Base-by-base conservation (phyloP, 1,140 invertebrate genomes). In the Varroa destructor region DNA sequence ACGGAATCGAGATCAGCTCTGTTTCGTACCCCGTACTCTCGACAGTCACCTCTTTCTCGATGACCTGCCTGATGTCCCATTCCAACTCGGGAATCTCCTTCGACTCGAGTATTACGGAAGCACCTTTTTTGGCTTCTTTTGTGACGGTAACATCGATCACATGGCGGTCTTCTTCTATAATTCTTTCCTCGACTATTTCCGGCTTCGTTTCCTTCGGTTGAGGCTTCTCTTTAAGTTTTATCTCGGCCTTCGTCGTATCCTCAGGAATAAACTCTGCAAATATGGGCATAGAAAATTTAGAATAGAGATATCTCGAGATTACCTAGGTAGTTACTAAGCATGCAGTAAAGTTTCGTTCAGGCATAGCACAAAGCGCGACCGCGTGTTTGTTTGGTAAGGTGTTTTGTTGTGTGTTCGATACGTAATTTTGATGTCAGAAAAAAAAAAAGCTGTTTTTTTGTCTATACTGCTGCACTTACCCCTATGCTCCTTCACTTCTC, bases 151-250 rank as follows among this genome's bases (percentile, higher is more conserved):
- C 1, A 46, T 67, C 61, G 12, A 67, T 46, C 12, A 40, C 61
- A 3, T 51, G 36, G 25, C 51, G 42, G 36, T 71, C 72, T 67
- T 73, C 72, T 43, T 43, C 42, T 12, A 67, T 46, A 37, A 43
- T 70, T 43, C n/a, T 37, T 6, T 73, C 25, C 4, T 72, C 43
- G 2, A 37, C 72, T 71, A 1, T 64, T 43, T 73, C 61, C 71
- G 72, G 37, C 25, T 25, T 25, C 25, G 25, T 25, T 61, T 58
- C 57, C 4, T 14, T 3, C 25, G 12, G 25, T 36, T 40, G 61
- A 40, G 40, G 40, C 61, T 67, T 67, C 61, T 73, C 73, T 42
- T 40, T 73, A 42, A 73, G 54, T 70, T 73, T 73, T n/a, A 73
- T 43, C 55, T 57, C 36, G 1, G 61, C 46, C 46, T 67, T 37